These are phyloP conservation scores for Lasiurus cinereus DNA, from an alignment of 2,113 vertebrate species.

Conservation along the genomic window DNA sequence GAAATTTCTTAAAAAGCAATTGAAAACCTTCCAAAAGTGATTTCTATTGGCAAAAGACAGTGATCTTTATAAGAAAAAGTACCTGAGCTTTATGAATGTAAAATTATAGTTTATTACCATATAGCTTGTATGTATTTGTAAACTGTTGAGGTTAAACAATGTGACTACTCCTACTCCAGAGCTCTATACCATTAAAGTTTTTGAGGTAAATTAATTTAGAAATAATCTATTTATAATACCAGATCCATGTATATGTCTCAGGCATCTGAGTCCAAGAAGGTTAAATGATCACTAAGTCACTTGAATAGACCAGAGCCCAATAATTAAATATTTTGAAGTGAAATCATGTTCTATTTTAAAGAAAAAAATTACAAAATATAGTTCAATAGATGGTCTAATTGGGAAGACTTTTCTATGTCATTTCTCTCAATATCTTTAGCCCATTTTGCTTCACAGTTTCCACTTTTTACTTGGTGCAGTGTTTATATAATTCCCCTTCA, in stretches of 20 bases:
- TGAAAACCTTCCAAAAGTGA: not conserved
- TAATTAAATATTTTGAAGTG: not conserved
- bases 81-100: not conserved
- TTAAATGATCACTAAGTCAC: not conserved
- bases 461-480: not conserved
- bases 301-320: not conserved
- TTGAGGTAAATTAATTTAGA: not conserved
- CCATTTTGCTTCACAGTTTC: not conserved
- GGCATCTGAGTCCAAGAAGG: not conserved
- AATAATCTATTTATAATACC: not conserved
- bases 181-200: not conserved
- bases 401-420: not conserved
- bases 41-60: slow-evolving; percentile 2
- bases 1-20: not conserved
- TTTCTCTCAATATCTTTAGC: not conserved
- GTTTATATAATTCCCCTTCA: not conserved
- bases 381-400: not conserved
- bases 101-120: not conserved
- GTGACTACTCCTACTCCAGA: not conserved
- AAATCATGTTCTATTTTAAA: too few species aligned
- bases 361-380: not conserved
- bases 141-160: not conserved
- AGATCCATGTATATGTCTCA: not conserved
- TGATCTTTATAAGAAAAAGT: not conserved
- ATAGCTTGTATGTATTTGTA: not conserved